A percentile compares a stretch with the other conserved stretches of the same genome.
Evolutionary conservation across 2,113 vertebrate genomes (phyloP).

Genomic region (Xyrauchen texanus): DNA sequence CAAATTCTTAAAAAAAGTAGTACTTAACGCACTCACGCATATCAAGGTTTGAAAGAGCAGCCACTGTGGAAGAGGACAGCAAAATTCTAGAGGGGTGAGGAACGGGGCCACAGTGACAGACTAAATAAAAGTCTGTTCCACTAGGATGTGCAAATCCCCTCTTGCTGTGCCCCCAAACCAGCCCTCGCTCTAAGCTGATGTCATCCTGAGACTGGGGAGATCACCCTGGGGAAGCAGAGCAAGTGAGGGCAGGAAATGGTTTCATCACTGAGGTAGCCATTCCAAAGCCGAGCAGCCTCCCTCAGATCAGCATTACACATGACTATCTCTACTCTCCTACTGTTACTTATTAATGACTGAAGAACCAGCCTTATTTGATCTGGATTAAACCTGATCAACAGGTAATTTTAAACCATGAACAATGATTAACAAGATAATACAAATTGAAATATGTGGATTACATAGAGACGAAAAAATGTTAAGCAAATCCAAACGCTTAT

Average conservation of each 20-base stretch:
- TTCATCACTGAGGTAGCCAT: slow-evolving; percentile 7
- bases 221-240: slow-evolving; percentile 32
- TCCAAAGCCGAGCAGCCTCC: not conserved
- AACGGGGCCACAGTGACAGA: slow-evolving; percentile 60
- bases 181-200: slow-evolving; percentile 41
- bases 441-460: too few species aligned
- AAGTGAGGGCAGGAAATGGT: not conserved
- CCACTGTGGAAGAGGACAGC: not conserved
- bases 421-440: slow-evolving; percentile 10
- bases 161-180: slow-evolving; percentile 34
- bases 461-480: too few species aligned
- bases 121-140: slow-evolving; percentile 60
- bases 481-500: too few species aligned
- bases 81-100: slow-evolving; percentile 35
- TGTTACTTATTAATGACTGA: slow-evolving; percentile 28
- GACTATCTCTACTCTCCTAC: slow-evolving; percentile 22
- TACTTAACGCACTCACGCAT: not conserved
- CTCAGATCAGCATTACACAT: not conserved
- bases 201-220: slow-evolving; percentile 51
- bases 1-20: not conserved
- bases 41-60: slow-evolving; percentile 14
- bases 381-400: slow-evolving; percentile 29
- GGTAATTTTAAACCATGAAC: slow-evolving; percentile 7
- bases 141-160: slow-evolving; percentile 41
- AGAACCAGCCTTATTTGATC: not conserved